These are phyloP conservation scores for Crocallis elinguaria DNA, from an alignment of 2,888 invertebrate species.

Conservation along the genomic window DNA sequence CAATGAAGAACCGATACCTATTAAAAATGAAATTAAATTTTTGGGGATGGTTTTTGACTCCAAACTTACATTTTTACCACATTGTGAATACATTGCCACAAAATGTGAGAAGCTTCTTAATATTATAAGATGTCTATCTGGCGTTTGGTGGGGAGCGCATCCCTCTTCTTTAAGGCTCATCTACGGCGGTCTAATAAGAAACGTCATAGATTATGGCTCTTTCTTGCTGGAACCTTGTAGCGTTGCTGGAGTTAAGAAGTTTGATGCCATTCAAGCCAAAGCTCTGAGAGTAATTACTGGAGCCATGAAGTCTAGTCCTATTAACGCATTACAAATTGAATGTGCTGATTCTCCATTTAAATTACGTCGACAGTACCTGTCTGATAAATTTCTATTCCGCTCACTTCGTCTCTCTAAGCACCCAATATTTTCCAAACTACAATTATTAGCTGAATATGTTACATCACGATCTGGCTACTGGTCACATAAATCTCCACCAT, in stretches of 20 bases:
- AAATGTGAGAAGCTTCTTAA: slow-evolving; percentile 35
- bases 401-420: too few relatives aligned
- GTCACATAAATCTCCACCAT: too few relatives aligned
- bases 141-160: slow-evolving; percentile 37
- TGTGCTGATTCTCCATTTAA: too few relatives aligned
- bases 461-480: too few relatives aligned
- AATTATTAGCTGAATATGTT: too few relatives aligned
- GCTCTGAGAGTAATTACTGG: slow-evolving; percentile 34
- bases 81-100: slow-evolving; percentile 12
- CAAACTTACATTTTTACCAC: slow-evolving; percentile 20
- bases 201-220: slow-evolving; percentile 37
- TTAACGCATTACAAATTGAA: slow-evolving; percentile 37
- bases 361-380: too few relatives aligned
- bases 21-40: slow-evolving; percentile 24
- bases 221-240: slow-evolving; percentile 34
- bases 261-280: slow-evolving; percentile 36
- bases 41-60: slow-evolving; percentile 31
- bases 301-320: slow-evolving; percentile 41
- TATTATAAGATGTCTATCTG: slow-evolving; percentile 24
- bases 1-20: background rate
- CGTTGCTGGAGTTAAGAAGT: slow-evolving; percentile 12
- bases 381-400: too few relatives aligned
- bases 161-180: slow-evolving; percentile 30
- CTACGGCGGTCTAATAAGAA: slow-evolving; percentile 35
- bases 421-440: too few relatives aligned